These are phyloP conservation scores for Notolabrus celidotus DNA, from an alignment of 2,797 vertebrate species.

Conservation along the genomic window DNA sequence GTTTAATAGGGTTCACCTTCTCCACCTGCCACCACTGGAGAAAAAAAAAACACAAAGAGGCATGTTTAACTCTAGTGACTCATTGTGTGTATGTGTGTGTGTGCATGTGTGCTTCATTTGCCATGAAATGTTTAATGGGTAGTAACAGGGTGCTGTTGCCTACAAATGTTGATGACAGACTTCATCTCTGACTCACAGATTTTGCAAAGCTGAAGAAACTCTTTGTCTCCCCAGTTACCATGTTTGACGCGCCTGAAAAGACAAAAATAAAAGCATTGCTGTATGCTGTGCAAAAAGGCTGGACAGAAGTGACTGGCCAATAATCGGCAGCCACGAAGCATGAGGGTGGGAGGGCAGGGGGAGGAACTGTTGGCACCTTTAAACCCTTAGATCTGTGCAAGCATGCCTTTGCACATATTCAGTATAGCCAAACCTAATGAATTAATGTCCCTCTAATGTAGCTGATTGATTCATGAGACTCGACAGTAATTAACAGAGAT, in stretches of 20 bases:
- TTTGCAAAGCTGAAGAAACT: slow-evolving; percentile 99
- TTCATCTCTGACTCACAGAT: slow-evolving; percentile 90
- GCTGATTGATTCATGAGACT: slow-evolving; percentile 47
- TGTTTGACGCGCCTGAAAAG: slow-evolving; percentile 96
- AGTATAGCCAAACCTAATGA: slow-evolving; percentile 43
- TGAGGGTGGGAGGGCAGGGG: slow-evolving; percentile 25
- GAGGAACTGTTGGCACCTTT: slow-evolving; percentile 52
- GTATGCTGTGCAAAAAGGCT: slow-evolving; percentile 46
- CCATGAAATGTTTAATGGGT: slow-evolving; percentile 44
- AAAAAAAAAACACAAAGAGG: slow-evolving; percentile 18
- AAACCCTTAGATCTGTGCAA: slow-evolving; percentile 50
- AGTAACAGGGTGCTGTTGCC: slow-evolving; percentile 32
- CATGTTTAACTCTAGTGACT: slow-evolving; percentile 7
- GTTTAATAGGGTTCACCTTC: slow-evolving; percentile 99
- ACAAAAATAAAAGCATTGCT: slow-evolving; percentile 72
- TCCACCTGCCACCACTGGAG: slow-evolving; percentile 99
- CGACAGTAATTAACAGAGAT: slow-evolving; percentile 26
- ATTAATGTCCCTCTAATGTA: slow-evolving; percentile 48
- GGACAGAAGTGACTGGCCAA: slow-evolving; percentile 52
- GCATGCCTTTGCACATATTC: slow-evolving; percentile 53
- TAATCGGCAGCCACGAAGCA: slow-evolving; percentile 45
- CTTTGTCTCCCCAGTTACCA: slow-evolving; percentile 99
- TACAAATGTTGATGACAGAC: slow-evolving; percentile 54
- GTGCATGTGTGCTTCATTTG: slow-evolving; percentile 21
- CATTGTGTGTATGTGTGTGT: slow-evolving; percentile 4